phyloP scores from a whole-genome alignment of 2,888 invertebrate genomes.

The Apantesis nais region DNA sequence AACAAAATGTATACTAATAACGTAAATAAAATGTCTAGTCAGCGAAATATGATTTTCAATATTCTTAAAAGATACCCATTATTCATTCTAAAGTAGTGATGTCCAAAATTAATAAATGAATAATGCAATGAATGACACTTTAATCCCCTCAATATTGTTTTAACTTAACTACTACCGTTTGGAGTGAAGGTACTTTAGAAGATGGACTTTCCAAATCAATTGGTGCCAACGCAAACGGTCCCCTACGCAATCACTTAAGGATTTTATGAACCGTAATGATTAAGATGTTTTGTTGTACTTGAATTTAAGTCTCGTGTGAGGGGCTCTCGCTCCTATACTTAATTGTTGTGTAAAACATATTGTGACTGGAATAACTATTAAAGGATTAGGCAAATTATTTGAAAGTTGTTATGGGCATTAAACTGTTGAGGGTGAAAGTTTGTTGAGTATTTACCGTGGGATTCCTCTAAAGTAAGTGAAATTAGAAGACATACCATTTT shows the following conservation, averaged over 20 bases:
- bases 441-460: conserved; percentile 38
- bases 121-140: conserved; percentile 30
- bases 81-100: neutral
- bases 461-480: conserved; percentile 12
- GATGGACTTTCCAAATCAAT: conserved; percentile 81
- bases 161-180: conserved; percentile 51
- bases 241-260: conserved; percentile 83
- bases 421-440: conserved; percentile 41
- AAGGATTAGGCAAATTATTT: conserved; percentile 67
- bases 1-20: no score
- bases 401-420: conserved; percentile 37
- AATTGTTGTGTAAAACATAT: conserved; percentile 72
- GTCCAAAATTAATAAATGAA: conserved; percentile 20
- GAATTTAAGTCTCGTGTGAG: conserved; percentile 65
- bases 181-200: conserved; percentile 68
- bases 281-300: conserved; percentile 81
- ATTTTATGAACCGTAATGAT: conserved; percentile 84
- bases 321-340: conserved; percentile 56
- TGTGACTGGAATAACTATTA: conserved; percentile 81
- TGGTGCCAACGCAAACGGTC: conserved; percentile 75
- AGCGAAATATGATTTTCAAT: conserved; percentile 3
- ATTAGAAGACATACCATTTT: neutral
- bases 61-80: conserved; percentile 6
- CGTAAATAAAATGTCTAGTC: no score
- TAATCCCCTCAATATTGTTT: conserved; percentile 53